A percentile compares a stretch with the other conserved stretches of the same genome.
phyloP scores from a whole-genome alignment of 1,140 invertebrate genomes.

The Tachypleus tridentatus region DNA sequence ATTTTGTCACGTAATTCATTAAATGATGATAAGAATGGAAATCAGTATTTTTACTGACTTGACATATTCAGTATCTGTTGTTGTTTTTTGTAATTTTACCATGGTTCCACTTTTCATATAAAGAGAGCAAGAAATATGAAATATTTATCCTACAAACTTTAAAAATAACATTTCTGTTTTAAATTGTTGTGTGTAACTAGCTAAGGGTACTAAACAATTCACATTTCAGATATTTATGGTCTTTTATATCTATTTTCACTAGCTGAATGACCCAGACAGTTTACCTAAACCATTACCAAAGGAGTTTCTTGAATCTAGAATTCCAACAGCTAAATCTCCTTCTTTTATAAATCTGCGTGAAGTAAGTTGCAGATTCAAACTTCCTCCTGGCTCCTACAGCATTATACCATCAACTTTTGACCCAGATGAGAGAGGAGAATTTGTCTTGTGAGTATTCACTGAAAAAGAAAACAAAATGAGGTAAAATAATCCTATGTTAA shows the following conservation, averaged over 20 bases:
- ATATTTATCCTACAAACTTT: no score
- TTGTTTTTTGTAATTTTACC: no score
- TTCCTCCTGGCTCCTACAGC: constrained; percentile 84
- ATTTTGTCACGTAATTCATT: no score
- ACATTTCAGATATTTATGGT: no score
- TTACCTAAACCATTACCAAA: constrained; percentile 66
- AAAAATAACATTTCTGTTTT: no score
- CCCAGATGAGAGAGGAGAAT: constrained; percentile 89
- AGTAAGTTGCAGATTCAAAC: constrained; percentile 80
- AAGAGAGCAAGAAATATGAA: no score
- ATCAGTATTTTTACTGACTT: no score
- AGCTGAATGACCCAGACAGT: constrained; percentile 59
- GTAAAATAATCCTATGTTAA: constrained; percentile 34
- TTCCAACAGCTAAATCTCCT: constrained; percentile 75
- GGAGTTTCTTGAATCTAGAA: constrained; percentile 93
- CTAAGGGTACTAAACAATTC: no score
- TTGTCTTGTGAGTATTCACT: constrained; percentile 87
- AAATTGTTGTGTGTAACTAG: no score
- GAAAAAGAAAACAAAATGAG: constrained; percentile 80
- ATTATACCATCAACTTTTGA: constrained; percentile 98
- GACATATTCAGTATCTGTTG: no score
- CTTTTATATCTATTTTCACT: constrained; percentile 3
- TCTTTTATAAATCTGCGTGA: constrained; percentile 94
- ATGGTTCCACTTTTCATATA: no score
- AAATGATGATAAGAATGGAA: no score